Evolutionary conservation across 2,888 invertebrate genomes (phyloP).

Genomic region (Brassicogethes aeneus): DNA sequence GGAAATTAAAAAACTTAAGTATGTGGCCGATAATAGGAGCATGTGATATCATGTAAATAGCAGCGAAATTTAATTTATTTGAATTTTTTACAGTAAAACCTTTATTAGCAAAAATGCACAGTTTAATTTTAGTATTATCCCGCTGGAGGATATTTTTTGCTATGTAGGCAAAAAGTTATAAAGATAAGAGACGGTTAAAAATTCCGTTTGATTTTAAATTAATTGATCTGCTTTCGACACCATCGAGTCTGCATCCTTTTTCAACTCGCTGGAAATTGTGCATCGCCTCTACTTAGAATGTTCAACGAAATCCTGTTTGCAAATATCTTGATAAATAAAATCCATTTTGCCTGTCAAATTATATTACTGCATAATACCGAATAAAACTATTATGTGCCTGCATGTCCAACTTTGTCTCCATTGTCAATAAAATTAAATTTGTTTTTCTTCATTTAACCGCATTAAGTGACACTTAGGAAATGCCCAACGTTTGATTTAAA

Average conservation of each 20-base stretch:
- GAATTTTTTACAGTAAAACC: too few relatives aligned
- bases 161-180: constrained; percentile 18
- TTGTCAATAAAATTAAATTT: not conserved
- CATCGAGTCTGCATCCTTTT: constrained; percentile 5
- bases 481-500: too few relatives aligned
- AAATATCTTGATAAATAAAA: constrained; percentile 10
- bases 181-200: constrained; percentile 14
- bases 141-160: not conserved
- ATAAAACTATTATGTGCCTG: not conserved
- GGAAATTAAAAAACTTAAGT: too few relatives aligned
- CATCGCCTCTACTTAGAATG: constrained; percentile 2
- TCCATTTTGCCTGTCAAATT: constrained; percentile 5
- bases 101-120: too few relatives aligned
- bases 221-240: constrained; percentile 15
- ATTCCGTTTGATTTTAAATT: constrained; percentile 16
- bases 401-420: not conserved
- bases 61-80: too few relatives aligned
- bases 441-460: too few relatives aligned
- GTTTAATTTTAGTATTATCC: too few relatives aligned
- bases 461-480: too few relatives aligned
- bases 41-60: too few relatives aligned
- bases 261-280: too few relatives aligned
- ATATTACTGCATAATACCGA: constrained; percentile 1
- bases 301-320: constrained; percentile 7
- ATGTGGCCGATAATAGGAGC: too few relatives aligned